Evolutionary conservation across 2,113 vertebrate species (phyloP), one percentile per base, ranked within the genome.

Genomic region (Tiliqua scincoides): DNA sequence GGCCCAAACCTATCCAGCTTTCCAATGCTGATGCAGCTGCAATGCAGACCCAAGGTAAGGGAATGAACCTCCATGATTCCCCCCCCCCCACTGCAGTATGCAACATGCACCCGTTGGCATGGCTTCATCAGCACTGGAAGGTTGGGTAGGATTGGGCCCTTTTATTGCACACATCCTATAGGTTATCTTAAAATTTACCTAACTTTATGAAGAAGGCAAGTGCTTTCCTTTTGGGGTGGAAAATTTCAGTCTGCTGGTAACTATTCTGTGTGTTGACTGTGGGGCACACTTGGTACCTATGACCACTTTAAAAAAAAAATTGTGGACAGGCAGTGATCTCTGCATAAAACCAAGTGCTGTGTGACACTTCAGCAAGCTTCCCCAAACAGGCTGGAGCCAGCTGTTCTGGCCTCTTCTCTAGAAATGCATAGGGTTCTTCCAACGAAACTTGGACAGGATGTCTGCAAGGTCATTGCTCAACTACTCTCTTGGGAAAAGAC

Each of bases 401-500:
- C 68, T 74, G 57, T n/a, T 23, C 35, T 5, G 40, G 48, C 15
- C 23, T n/a, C 40, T 35, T 75, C 75, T 70, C 61, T 63, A 25
- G 61, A 59, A 68, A 25, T 57, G 17, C 7, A 1, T 15, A 52
- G 52, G 37, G 25, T 35, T 70, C 23, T 59, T 63, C 62, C 62
- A n/a, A 70, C 30, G 27, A 79, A 88, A 48, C n/a, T 30, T 27
- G 10, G 37, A 11, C 27, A 65, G 62, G 43, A 75, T 35, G 15
- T 6, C 48, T 79, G n/a, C 30, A 80, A 59, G 30, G 52, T 81
- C 77, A 75, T 62, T 88, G 71, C 72, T 52, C 65, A 82, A 37
- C n/a, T 30, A 20, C n/a, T n/a, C 37, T 40, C 61, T 52, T 21
- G 3, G 17, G 6, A 7, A 40, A 18, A 84, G 70, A 48, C 65